phyloP scores from a whole-genome alignment of 2,113 vertebrate genomes.

The Hiodon alosoides region DNA sequence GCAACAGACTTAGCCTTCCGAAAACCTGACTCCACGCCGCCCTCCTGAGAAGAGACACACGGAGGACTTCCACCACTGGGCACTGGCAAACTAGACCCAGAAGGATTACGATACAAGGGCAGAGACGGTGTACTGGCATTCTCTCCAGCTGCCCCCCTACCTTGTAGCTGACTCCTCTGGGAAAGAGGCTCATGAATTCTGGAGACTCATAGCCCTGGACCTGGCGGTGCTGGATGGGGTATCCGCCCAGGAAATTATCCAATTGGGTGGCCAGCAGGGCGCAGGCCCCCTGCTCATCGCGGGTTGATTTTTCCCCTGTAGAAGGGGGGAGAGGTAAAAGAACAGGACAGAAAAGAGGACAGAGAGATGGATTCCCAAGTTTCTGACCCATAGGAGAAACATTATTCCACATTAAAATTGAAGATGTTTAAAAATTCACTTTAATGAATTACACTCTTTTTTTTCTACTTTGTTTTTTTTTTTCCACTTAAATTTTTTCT shows the following conservation, averaged over 20 bases:
- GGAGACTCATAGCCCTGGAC: slow-evolving; percentile 81
- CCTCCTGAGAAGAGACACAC: slow-evolving; percentile 34
- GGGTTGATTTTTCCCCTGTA: slow-evolving; percentile 83
- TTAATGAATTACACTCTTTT: too few relatives aligned
- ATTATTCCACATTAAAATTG: too few relatives aligned
- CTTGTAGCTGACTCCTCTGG: slow-evolving; percentile 87
- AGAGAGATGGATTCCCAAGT: too few relatives aligned
- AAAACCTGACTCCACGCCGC: slow-evolving; percentile 69
- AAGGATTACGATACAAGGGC: neutral
- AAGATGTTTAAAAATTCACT: too few relatives aligned
- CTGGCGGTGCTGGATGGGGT: slow-evolving; percentile 85
- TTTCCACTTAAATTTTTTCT: too few relatives aligned
- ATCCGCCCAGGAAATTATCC: slow-evolving; percentile 85
- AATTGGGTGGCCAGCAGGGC: slow-evolving; percentile 88
- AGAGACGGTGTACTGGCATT: neutral
- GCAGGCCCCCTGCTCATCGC: slow-evolving; percentile 84
- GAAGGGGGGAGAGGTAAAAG: neutral
- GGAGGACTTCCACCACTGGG: neutral
- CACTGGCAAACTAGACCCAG: too few relatives aligned
- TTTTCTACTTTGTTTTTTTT: too few relatives aligned
- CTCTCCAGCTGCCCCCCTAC: slow-evolving; percentile 46
- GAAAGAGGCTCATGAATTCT: slow-evolving; percentile 86
- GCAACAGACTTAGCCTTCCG: slow-evolving; percentile 59
- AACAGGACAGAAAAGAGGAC: neutral
- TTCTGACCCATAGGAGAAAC: too few relatives aligned